Percentiles rank a stretch among this genome's conserved stretches.
phyloP scores from a whole-genome alignment of 2,797 vertebrate genomes.

The Prionace glauca region DNA sequence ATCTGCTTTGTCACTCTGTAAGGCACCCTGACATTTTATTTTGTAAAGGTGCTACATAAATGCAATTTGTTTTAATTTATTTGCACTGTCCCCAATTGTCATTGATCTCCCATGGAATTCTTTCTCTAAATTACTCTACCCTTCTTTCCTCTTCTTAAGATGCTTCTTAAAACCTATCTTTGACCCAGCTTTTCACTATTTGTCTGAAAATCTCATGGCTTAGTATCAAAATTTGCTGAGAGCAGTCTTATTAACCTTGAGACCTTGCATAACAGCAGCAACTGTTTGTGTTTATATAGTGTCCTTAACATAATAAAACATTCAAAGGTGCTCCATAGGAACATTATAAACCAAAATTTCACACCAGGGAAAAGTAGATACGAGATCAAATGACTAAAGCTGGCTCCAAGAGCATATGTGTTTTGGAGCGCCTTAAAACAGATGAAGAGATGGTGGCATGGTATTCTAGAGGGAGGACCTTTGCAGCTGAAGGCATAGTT shows the following conservation, averaged over 20 bases:
- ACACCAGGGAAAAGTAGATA: no score
- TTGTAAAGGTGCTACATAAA: neutral
- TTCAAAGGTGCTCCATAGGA: no score
- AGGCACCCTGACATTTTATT: neutral
- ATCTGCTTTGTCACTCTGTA: neutral
- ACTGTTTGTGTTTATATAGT: neutral
- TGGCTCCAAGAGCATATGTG: no score
- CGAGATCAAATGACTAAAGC: no score
- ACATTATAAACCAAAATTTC: no score
- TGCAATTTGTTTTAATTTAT: neutral
- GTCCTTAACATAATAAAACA: no score
- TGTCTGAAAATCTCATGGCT: neutral
- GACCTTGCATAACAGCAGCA: neutral
- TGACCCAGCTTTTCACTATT: neutral
- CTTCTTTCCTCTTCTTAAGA: neutral
- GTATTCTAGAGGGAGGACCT: no score
- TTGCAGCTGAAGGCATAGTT: no score
- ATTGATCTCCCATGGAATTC: neutral
- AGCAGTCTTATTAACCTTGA: neutral
- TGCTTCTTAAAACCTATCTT: neutral
- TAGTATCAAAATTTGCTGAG: neutral
- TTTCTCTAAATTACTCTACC: neutral
- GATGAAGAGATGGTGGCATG: no score
- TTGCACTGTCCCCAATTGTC: neutral
- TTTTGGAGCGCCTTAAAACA: no score